Evolutionary conservation across 2,888 invertebrate species (phyloP).

Genomic region (Sicus ferrugineus): DNA sequence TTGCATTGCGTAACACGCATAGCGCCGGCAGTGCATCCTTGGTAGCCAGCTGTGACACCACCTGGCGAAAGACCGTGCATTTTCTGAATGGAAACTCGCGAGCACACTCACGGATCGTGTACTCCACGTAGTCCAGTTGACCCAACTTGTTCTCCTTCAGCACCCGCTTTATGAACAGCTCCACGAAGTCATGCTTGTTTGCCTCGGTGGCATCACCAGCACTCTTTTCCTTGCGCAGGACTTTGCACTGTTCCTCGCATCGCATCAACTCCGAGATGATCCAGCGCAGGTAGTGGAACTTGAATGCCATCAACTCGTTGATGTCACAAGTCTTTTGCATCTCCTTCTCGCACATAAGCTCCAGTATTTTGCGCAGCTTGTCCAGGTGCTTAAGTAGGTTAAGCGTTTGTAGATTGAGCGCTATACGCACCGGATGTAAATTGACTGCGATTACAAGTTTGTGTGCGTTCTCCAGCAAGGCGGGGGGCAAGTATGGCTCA

Average conservation of each 20-base stretch:
- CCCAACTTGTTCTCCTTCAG: slow-evolving; percentile 79
- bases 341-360: slow-evolving; percentile 84
- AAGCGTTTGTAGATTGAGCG: slow-evolving; percentile 79
- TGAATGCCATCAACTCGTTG: slow-evolving; percentile 91
- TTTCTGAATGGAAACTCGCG: slow-evolving; percentile 91
- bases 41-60: slow-evolving; percentile 77
- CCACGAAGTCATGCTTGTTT: slow-evolving; percentile 70
- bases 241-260: slow-evolving; percentile 73
- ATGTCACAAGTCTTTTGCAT: slow-evolving; percentile 83
- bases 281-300: slow-evolving; percentile 83
- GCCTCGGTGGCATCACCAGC: slow-evolving; percentile 47
- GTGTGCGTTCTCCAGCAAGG: slow-evolving; percentile 79
- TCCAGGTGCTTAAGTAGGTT: slow-evolving; percentile 78
- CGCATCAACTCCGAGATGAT: slow-evolving; percentile 77
- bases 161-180: slow-evolving; percentile 78
- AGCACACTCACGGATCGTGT: slow-evolving; percentile 83
- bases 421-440: slow-evolving; percentile 83
- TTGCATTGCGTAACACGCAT: slow-evolving; percentile 78
- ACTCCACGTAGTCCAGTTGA: slow-evolving; percentile 72
- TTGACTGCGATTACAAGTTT: slow-evolving; percentile 87
- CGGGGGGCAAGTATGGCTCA: slow-evolving; percentile 77
- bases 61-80: slow-evolving; percentile 86
- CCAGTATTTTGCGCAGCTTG: slow-evolving; percentile 80
- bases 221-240: slow-evolving; percentile 64
- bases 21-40: slow-evolving; percentile 75